Conservation (phyloP, 2,797 vertebrate genomes). For the Mionectes olivaceus region DNA sequence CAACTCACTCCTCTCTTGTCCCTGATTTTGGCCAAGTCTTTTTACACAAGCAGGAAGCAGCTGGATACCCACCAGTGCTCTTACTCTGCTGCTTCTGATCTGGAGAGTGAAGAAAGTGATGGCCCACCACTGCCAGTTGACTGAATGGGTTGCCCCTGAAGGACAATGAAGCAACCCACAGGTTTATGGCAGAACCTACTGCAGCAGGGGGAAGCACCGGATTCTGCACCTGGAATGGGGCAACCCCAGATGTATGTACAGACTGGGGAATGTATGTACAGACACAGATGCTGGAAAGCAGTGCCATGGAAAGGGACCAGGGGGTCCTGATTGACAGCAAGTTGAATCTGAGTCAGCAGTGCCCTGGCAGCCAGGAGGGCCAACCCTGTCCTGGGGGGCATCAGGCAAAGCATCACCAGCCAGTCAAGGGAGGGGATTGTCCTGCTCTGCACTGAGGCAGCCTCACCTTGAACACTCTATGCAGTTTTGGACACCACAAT, state of each 20-base stretch:
- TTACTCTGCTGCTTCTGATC: neutral
- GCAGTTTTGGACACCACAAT: no score
- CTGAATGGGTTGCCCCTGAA: neutral
- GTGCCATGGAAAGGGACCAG: neutral
- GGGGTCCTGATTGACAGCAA: neutral
- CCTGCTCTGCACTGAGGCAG: no score
- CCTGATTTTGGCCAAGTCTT: neutral
- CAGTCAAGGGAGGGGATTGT: no score
- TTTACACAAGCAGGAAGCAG: neutral
- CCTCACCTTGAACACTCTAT: no score
- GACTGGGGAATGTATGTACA: neutral
- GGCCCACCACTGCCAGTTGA: accelerated
- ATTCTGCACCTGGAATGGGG: neutral
- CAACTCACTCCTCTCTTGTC: neutral
- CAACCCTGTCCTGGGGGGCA: neutral
- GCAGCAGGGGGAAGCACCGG: neutral
- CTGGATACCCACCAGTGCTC: neutral
- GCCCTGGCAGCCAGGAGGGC: neutral
- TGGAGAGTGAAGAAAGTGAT: neutral
- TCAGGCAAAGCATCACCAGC: neutral
- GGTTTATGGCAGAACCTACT: neutral
- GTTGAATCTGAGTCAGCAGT: neutral
- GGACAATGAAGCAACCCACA: neutral
- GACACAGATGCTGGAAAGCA: neutral
- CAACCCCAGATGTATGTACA: neutral